Evolutionary conservation across 2,888 invertebrate species (phyloP).

Genomic region (Drosophila macrospina): DNA sequence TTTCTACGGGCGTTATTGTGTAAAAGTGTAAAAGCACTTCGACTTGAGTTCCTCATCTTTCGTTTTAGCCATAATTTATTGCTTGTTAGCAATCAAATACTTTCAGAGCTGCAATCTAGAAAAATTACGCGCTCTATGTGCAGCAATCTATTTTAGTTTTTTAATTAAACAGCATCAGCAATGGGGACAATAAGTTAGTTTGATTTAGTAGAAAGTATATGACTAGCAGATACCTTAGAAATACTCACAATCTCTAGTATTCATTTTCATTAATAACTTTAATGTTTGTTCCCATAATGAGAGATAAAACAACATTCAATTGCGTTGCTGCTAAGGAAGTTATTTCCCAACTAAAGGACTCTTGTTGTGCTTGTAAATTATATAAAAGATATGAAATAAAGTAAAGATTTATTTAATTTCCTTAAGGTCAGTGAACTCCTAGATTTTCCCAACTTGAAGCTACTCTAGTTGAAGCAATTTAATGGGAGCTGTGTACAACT

Average conservation of each 20-base stretch:
- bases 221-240: conserved; percentile 7
- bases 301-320: too few relatives aligned
- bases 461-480: background rate
- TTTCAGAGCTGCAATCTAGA: conserved; percentile 69
- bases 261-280: too few relatives aligned
- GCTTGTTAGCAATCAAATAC: conserved; percentile 65
- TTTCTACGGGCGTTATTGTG: background rate
- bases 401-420: too few relatives aligned
- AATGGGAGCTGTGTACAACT: background rate
- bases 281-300: too few relatives aligned
- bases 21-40: conserved; percentile 3
- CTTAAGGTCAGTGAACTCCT: background rate
- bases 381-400: background rate
- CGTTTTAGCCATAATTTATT: conserved; percentile 57
- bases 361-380: too few relatives aligned
- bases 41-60: conserved; percentile 6
- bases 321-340: too few relatives aligned
- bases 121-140: conserved; percentile 62
- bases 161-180: conserved; percentile 61
- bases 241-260: too few relatives aligned
- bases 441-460: background rate
- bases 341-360: too few relatives aligned
- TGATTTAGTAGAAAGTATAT: background rate
- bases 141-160: conserved; percentile 66
- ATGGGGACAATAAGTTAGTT: background rate